These are phyloP conservation scores for Andinoacara biseriatus DNA, from an alignment of 2,113 vertebrate species.

Conservation along the genomic window DNA sequence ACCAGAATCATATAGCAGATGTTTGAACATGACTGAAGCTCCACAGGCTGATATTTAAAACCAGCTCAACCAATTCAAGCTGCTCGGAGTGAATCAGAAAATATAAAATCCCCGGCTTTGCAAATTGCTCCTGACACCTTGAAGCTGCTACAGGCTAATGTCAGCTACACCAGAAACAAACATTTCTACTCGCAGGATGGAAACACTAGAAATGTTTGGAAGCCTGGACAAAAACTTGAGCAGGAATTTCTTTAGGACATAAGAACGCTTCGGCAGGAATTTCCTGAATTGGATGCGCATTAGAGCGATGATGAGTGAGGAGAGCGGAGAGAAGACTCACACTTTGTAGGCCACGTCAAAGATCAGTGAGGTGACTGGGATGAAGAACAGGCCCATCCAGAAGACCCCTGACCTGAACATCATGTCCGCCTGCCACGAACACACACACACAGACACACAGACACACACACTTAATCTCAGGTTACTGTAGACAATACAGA, in stretches of 20 bases:
- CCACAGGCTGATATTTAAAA: neutral
- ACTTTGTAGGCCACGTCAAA: slow-evolving; percentile 95
- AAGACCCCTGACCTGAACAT: slow-evolving; percentile 95
- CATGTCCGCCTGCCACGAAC: slow-evolving; percentile 87
- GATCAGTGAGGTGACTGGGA: slow-evolving; percentile 91
- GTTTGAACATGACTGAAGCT: neutral
- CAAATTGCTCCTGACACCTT: slow-evolving; percentile 25
- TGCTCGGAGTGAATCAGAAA: neutral
- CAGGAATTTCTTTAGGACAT: slow-evolving; percentile 37
- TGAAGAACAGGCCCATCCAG: slow-evolving; percentile 95
- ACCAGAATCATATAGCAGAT: neutral
- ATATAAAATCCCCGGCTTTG: neutral
- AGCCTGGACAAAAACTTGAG: neutral
- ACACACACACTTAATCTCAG: slow-evolving; percentile 33
- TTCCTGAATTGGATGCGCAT: slow-evolving; percentile 33
- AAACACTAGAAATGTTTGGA: neutral
- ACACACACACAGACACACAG: slow-evolving; percentile 29
- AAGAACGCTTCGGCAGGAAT: slow-evolving; percentile 44
- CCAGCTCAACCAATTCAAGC: neutral
- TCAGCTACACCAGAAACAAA: slow-evolving; percentile 18
- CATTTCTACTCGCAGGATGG: slow-evolving; percentile 6
- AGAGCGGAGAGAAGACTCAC: slow-evolving; percentile 83
- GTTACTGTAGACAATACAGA: slow-evolving; percentile 40
- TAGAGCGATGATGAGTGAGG: slow-evolving; percentile 43
- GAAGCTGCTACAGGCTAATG: slow-evolving; percentile 34